Percentiles rank a stretch among this genome's conserved stretches.
phyloP scores from a whole-genome alignment of 2,888 invertebrate species.

The Hemaris fuciformis region DNA sequence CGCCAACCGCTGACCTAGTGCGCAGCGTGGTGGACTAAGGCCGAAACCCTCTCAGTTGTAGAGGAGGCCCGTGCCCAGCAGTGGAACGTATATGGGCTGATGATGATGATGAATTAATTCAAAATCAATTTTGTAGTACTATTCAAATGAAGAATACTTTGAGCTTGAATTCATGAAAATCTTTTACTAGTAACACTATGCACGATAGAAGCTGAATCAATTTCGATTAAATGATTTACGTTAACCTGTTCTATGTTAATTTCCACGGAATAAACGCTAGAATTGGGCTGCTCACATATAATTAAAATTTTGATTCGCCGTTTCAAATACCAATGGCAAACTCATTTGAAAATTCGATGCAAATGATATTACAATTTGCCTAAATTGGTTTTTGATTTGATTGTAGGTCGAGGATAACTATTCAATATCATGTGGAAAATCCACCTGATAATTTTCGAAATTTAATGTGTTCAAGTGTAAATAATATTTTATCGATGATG shows the following conservation, averaged over 20 bases:
- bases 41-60: too few species aligned
- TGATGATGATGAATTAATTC: too few species aligned
- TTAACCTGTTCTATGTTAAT: not conserved
- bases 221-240: not conserved
- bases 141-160: too few species aligned
- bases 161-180: too few species aligned
- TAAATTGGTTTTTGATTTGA: conserved; percentile 33
- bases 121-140: too few species aligned
- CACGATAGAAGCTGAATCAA: not conserved
- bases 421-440: not conserved
- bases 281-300: conserved; percentile 6
- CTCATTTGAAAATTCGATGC: conserved; percentile 38
- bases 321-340: conserved; percentile 27
- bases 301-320: conserved; percentile 34
- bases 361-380: conserved; percentile 28
- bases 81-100: too few species aligned
- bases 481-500: too few species aligned
- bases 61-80: too few species aligned
- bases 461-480: too few species aligned
- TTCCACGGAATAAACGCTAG: not conserved
- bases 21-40: too few species aligned
- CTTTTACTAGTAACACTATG: too few species aligned
- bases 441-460: conserved; percentile 6
- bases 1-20: too few species aligned
- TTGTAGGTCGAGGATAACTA: conserved; percentile 25